A percentile compares a stretch with the other conserved stretches of the same genome.
Evolutionary conservation across 35 echinoderm and acorn worm species (phyloP).

Genomic region (Ophioderma brevispina): DNA sequence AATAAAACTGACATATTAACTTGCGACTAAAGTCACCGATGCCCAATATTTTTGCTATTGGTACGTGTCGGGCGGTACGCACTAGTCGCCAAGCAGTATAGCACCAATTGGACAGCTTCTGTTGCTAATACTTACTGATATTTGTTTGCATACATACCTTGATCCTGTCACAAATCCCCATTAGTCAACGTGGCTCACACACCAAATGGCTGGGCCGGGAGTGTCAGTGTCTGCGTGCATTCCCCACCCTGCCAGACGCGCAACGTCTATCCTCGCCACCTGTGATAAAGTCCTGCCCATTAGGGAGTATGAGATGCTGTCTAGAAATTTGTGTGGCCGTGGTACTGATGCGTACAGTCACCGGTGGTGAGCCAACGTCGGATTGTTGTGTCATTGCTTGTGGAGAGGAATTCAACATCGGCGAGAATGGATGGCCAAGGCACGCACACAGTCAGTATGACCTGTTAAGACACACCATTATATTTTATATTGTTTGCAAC

Average conservation of each 20-base stretch:
- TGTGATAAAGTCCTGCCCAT: constrained; percentile 79
- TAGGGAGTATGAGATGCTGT: constrained; percentile 76
- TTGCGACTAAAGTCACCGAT: no score
- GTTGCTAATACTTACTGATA: no score
- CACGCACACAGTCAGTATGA: constrained; percentile 82
- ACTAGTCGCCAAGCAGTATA: no score
- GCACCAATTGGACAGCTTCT: no score
- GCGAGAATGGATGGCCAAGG: constrained; percentile 76
- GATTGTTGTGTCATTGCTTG: constrained; percentile 85
- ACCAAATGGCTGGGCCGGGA: constrained; percentile 97
- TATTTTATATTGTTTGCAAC: no score
- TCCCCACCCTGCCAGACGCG: constrained; percentile 76
- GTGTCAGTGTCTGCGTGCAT: constrained; percentile 79
- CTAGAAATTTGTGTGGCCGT: constrained; percentile 88
- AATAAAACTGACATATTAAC: no score
- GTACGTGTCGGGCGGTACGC: no score
- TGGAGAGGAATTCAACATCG: constrained; percentile 83
- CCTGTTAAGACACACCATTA: no score
- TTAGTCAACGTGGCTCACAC: constrained; percentile 74
- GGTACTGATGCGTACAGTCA: constrained; percentile 74
- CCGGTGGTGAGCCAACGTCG: constrained; percentile 88
- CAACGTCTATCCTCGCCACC: constrained; percentile 86
- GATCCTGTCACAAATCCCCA: constrained; percentile 90
- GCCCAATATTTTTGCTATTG: no score
- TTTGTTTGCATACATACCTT: constrained; percentile 69